phyloP scores from a whole-genome alignment of 2,113 vertebrate genomes.

The Callipepla californica region DNA sequence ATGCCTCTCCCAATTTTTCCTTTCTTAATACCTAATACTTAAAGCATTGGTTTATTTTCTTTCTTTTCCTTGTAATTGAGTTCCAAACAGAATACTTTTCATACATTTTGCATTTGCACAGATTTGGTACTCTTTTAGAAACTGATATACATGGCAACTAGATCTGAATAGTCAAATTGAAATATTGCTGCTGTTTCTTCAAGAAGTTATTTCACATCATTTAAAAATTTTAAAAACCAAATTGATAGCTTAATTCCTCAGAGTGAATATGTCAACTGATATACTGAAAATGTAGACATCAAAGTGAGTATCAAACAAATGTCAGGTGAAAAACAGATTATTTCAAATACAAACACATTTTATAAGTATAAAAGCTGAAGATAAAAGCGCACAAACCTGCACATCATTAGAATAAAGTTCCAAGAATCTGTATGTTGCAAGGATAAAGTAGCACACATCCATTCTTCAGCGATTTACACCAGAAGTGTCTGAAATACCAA shows the following conservation, averaged over 20 bases:
- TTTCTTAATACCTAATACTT: background rate
- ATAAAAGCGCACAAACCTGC: background rate
- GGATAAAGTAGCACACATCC: background rate
- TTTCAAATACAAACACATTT: constrained; percentile 39
- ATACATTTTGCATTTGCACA: background rate
- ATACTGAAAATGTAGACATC: background rate
- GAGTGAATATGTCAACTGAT: background rate
- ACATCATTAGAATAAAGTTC: background rate
- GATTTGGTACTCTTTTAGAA: background rate
- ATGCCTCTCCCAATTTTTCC: background rate
- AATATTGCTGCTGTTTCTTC: constrained; percentile 34
- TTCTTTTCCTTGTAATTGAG: background rate
- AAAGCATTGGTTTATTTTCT: background rate
- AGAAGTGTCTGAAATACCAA: background rate
- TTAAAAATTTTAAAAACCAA: constrained; percentile 44
- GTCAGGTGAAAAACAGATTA: background rate
- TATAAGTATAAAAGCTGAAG: background rate
- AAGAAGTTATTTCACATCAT: constrained; percentile 25
- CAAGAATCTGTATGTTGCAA: background rate
- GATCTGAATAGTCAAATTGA: constrained; percentile 43
- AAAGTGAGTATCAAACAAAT: constrained; percentile 20
- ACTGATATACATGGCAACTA: background rate
- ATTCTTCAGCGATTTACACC: background rate
- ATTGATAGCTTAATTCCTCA: constrained; percentile 19
- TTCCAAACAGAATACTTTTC: constrained; percentile 1